Evolutionary conservation across 1,140 invertebrate species (phyloP).

Genomic region (Eueides isabella): DNA sequence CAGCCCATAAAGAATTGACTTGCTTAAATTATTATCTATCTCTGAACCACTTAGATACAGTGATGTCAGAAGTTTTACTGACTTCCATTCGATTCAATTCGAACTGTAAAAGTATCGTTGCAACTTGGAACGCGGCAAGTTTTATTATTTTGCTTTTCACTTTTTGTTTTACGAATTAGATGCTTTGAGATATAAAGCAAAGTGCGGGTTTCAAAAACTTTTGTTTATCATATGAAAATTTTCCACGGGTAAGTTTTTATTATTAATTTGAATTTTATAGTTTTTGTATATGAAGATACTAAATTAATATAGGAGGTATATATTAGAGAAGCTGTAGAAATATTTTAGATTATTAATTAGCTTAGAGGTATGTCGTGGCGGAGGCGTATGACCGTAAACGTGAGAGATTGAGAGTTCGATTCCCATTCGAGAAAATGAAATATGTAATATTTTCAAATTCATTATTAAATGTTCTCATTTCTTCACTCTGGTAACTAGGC

Average conservation of each 20-base stretch:
- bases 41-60: conserved; percentile 27
- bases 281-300: not conserved
- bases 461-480: no score
- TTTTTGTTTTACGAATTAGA: conserved; percentile 28
- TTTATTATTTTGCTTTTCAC: conserved; percentile 27
- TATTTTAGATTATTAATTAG: no score
- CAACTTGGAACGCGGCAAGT: conserved; percentile 35
- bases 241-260: not conserved
- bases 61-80: conserved; percentile 36
- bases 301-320: not conserved
- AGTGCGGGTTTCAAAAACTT: not conserved
- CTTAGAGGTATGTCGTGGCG: no score
- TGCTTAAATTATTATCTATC: conserved; percentile 30
- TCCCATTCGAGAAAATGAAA: no score
- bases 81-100: conserved; percentile 39
- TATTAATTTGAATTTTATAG: not conserved
- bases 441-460: no score
- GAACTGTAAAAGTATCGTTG: conserved; percentile 33
- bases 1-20: not conserved
- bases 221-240: not conserved
- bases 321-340: not conserved
- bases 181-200: not conserved
- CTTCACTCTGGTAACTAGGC: no score
- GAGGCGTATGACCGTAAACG: no score
- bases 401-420: no score